Evolutionary conservation across 2,888 invertebrate species (phyloP), one percentile per base, ranked within the genome.

Genomic region (Cephus pygmeus): DNA sequence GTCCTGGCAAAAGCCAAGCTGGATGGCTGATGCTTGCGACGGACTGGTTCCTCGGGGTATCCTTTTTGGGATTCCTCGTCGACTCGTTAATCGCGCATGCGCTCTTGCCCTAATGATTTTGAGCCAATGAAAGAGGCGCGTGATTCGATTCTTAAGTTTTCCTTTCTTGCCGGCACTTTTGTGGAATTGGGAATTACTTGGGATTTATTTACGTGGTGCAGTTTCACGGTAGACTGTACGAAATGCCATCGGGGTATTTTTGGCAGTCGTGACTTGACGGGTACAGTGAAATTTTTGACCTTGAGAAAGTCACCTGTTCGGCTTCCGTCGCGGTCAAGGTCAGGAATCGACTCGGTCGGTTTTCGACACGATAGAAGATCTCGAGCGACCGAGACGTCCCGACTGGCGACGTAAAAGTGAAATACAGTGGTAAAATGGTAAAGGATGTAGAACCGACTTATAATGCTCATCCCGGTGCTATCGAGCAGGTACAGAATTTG

Each of bases 401-500:
- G 56, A 9, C 9, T 71, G 3, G 12, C 31, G 31, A 71, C 12
- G 31, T 31, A 23, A 71, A 71, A 34, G 71, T 71, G 34, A 71
- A 71, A 71, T 34, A 34, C 71, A 34, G 71, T 71, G 82, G 82
- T 79, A 82, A 79, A 81, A 80, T 81, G 85, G 87, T 86, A 88
- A 88, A 83, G 85, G 83, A 81, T 83, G 12, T 34, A 75, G 69
- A 77, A 81, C 68, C 77, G 83, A 85, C 84, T 82, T 86, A 84
- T 81, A 85, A 83, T 83, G 82, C 81, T 85, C 85, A 80, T 85
- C 85, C 79, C 73, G 73, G 75, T 77, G 81, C 82, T 83, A 84
- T 85, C 83, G 81, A 80, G 80, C 83, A 84, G 84, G 81, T 83
- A 82, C 81, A 85, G 89, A 89, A 89, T 89, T 89, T 88, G 88